Evolutionary conservation across 2,113 vertebrate species (phyloP).

Genomic region (Oceanodroma tethys): DNA sequence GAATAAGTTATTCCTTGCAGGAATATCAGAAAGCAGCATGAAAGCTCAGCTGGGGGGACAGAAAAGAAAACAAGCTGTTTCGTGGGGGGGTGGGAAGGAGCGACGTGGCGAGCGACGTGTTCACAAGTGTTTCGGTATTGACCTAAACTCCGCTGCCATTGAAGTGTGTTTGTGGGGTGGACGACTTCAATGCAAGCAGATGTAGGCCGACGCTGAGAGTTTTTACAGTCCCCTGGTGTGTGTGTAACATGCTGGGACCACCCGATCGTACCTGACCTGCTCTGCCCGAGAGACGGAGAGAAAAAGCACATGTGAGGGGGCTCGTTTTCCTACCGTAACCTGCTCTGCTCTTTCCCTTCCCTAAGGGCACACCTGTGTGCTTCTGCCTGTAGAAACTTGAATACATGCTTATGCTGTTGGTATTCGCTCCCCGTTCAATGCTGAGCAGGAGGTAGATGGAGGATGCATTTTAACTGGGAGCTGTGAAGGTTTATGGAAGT

Average conservation of each 20-base stretch:
- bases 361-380: rapidly evolving
- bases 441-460: not conserved
- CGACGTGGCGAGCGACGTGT: rapidly evolving
- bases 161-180: not conserved
- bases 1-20: not conserved
- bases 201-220: not conserved
- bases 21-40: not conserved
- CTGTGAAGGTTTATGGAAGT: not conserved
- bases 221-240: conserved; percentile 13
- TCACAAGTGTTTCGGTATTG: not conserved
- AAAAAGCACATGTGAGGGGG: not conserved
- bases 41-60: not conserved
- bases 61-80: not conserved
- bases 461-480: not conserved
- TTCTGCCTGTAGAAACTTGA: not conserved
- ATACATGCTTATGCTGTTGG: rapidly evolving
- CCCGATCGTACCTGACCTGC: not conserved
- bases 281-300: rapidly evolving
- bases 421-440: rapidly evolving
- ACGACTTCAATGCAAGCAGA: not conserved
- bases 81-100: not conserved
- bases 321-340: not conserved
- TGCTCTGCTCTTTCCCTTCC: not conserved
- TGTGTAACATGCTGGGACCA: not conserved
- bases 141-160: not conserved